phyloP scores from a whole-genome alignment of 2,888 invertebrate species.

The Ichneumon xanthorius region DNA sequence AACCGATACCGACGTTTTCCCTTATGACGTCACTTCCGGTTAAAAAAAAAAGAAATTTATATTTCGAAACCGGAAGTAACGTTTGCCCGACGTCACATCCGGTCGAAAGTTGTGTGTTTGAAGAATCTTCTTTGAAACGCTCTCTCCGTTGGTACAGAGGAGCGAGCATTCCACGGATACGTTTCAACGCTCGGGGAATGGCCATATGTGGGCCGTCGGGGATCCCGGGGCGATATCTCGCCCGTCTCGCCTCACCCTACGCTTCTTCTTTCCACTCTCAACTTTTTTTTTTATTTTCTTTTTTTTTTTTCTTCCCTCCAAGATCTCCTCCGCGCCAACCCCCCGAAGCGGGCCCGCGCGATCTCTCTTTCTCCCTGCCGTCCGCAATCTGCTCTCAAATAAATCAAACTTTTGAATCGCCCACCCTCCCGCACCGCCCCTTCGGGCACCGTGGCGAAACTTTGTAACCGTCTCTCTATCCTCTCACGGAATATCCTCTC shows the following conservation, averaged over 20 bases:
- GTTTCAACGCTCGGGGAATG: constrained; percentile 53
- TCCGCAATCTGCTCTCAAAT: constrained; percentile 83
- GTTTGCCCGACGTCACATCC: too few species aligned
- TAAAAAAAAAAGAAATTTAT: too few species aligned
- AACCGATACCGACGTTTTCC: too few species aligned
- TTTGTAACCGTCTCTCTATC: constrained; percentile 74
- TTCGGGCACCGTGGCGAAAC: constrained; percentile 75
- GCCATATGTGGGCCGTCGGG: constrained; percentile 75
- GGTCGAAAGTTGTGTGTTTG: too few species aligned
- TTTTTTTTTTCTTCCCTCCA: constrained; percentile 47
- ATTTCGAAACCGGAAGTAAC: too few species aligned
- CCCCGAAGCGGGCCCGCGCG: constrained; percentile 45
- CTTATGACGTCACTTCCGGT: too few species aligned
- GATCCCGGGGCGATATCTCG: constrained; percentile 75
- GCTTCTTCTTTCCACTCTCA: constrained; percentile 62
- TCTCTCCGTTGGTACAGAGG: not conserved
- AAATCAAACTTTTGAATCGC: constrained; percentile 84
- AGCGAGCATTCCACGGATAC: constrained; percentile 39
- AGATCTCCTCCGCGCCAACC: constrained; percentile 11
- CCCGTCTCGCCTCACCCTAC: constrained; percentile 55
- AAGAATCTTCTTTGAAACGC: not conserved
- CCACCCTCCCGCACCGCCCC: constrained; percentile 61
- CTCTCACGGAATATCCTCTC: constrained; percentile 40
- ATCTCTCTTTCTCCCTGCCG: constrained; percentile 72
- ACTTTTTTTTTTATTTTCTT: constrained; percentile 55